A percentile compares a stretch with the other conserved stretches of the same genome.
phyloP scores from a whole-genome alignment of 2,888 invertebrate species.

The Xiphydria camelus region DNA sequence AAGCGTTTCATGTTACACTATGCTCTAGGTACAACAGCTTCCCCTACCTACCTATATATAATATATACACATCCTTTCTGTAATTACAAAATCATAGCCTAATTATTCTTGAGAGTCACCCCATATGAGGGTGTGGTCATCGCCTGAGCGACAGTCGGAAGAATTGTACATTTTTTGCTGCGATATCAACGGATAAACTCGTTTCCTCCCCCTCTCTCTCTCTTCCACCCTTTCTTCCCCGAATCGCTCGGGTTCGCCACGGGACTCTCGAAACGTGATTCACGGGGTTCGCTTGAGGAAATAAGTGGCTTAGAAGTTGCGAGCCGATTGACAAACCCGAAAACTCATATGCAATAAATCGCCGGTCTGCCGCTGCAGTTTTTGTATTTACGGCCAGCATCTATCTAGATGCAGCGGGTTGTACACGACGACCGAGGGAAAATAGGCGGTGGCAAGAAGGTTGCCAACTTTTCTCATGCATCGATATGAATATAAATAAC shows the following conservation, averaged over 20 bases:
- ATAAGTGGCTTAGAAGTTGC: slow-evolving; percentile 29
- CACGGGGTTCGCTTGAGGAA: slow-evolving; percentile 31
- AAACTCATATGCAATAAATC: slow-evolving; percentile 57
- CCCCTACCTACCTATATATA: too few species aligned
- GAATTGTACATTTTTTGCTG: too few species aligned
- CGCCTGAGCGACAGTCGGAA: too few species aligned
- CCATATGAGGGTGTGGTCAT: too few species aligned
- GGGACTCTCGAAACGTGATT: slow-evolving; percentile 35
- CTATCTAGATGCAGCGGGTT: slow-evolving; percentile 29
- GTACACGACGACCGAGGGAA: slow-evolving; percentile 6
- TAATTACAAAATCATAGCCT: too few species aligned
- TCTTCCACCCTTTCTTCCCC: too few species aligned
- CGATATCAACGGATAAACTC: too few species aligned
- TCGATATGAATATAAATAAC: slow-evolving; percentile 48
- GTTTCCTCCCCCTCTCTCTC: too few species aligned
- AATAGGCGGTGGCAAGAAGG: slow-evolving; percentile 25
- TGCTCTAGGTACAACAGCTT: too few species aligned
- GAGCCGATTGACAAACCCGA: slow-evolving; percentile 52
- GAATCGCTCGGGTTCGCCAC: slow-evolving; percentile 7
- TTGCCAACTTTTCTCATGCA: slow-evolving; percentile 43
- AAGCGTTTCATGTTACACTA: too few species aligned
- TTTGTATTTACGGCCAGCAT: slow-evolving; percentile 41
- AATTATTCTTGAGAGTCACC: too few species aligned
- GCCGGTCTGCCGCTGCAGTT: slow-evolving; percentile 33
- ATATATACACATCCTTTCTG: too few species aligned